Evolutionary conservation across 2,797 vertebrate genomes (phyloP), one percentile per base, ranked within the genome.

Genomic region (Erpetoichthys calabaricus): DNA sequence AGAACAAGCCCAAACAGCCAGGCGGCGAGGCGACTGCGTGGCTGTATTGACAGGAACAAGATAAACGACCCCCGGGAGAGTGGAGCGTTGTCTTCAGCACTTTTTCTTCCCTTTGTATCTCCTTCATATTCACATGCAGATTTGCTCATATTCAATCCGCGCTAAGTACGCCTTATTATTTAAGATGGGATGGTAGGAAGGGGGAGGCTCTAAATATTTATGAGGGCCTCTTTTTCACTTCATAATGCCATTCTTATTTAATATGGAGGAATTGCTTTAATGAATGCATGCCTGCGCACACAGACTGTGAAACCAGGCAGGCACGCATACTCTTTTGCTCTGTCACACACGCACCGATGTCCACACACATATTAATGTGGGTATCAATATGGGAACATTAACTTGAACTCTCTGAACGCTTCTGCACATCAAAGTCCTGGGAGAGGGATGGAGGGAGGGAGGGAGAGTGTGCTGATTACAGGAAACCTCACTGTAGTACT

Each of bases 201-300:
- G 49, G 51, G 56, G 65, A 65, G 62, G 68, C 71, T 70, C 78
- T 82, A 78, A 81, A 82, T 85, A 84, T 86, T 83, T 83, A 85
- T 81, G 81, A 87, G 80, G 53, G 51, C 63, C 55, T 63, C 67
- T 73, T 60, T 68, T 68, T 59, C 63, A 68, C 75, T 79, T 77
- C 74, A 79, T 73, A 81, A 81, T 76, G 78, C 67, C 63, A 65
- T 72, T 73, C 76, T 75, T 80, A 79, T 79, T 80, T 82, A 84
- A 73, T 67, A 81, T 72, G 71, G 75, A 78, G 80, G 80, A 83
- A 83, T 80, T 78, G 73, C 69, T 63, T 77, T 85, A 85, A 89
- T 84, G 82, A 89, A 86, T 87, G 86, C 82, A 86, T 84, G 86
- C 85, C 86, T 85, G 83, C 81, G 71, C 84, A 76, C 80, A 82